Base-by-base conservation (phyloP, 2,113 vertebrate species). In the Bubo scandiacus region DNA sequence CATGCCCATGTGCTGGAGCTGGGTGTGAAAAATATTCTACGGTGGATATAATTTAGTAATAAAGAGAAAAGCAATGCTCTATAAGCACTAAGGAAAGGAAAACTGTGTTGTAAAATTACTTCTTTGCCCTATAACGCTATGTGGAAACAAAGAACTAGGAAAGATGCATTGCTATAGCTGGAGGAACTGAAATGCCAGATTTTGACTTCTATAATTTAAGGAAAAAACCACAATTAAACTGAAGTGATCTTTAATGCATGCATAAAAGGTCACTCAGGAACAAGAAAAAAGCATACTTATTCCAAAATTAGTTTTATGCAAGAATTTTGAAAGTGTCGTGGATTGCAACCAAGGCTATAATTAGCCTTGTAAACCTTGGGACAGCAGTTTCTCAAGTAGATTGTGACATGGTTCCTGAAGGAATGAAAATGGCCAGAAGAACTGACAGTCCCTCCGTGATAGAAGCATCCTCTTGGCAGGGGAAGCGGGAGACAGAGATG, bases 361-460 rank as follows among this genome's bases (percentile, higher is more conserved):
- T 89, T 89, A 89, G 62, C 52, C 70, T 57, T 72, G 45, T 81
- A 92, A 89, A 81, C 77, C 73, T 91, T 75, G 59, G 81, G 66
- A 63, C 67, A 49, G 71, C 75, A 91, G 55, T 96, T 96, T 91
- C 81, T 96, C 26, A 47, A 83, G 92, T 45, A 72, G 52, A 49
- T 73, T 59, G 74, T 95, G 71, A 86, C 68, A 67, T 82, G 45
- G 54, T 89, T 92, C 88, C 73, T 55, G 43, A 80, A 88, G 47
- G 68, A 93, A 49, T 62, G 38, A 62, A 85, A 81, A 38, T 10
- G 52, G 10, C 58, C 45, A 63, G 51, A 78, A 87, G 81, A 81
- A 17, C 36, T 36, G 89, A 49, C 81, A 36, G 4, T 66, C 36
- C 43, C 8, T 78, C 38, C 0, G 2, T 71, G 88, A 71, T 43